phyloP scores from a whole-genome alignment of 2,888 invertebrate genomes.

The Elysia crispata region DNA sequence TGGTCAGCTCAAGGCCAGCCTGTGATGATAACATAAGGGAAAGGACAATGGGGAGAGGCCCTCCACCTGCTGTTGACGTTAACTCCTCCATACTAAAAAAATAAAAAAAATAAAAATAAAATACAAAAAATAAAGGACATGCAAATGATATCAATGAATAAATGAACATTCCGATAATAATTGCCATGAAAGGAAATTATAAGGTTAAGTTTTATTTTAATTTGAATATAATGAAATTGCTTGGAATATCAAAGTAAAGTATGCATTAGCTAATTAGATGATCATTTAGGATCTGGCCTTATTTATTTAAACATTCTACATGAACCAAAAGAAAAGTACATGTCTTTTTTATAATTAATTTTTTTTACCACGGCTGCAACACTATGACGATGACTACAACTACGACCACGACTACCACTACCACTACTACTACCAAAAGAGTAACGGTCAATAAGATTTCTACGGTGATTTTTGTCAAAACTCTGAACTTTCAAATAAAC shows the following conservation, averaged over 20 bases:
- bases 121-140: neutral
- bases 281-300: neutral
- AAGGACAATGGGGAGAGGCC: slow-evolving; percentile 71
- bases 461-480: no score
- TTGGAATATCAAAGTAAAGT: neutral
- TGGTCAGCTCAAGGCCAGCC: slow-evolving; percentile 80
- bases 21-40: slow-evolving; percentile 77
- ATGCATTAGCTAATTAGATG: neutral
- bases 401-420: no score
- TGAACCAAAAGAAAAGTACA: no score
- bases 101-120: slow-evolving; percentile 5
- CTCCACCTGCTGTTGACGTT: slow-evolving; percentile 76
- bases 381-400: no score
- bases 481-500: no score
- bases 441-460: no score
- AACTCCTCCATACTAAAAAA: slow-evolving; percentile 75
- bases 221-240: no score
- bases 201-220: no score
- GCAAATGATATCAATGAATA: neutral
- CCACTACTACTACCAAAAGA: no score
- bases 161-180: neutral
- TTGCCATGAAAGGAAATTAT: neutral
- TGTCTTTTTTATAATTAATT: no score
- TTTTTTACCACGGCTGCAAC: no score
- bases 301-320: no score